Evolutionary conservation across 2,113 vertebrate species (phyloP), one percentile per base, ranked within the genome.

Genomic region (Lepus europaeus): DNA sequence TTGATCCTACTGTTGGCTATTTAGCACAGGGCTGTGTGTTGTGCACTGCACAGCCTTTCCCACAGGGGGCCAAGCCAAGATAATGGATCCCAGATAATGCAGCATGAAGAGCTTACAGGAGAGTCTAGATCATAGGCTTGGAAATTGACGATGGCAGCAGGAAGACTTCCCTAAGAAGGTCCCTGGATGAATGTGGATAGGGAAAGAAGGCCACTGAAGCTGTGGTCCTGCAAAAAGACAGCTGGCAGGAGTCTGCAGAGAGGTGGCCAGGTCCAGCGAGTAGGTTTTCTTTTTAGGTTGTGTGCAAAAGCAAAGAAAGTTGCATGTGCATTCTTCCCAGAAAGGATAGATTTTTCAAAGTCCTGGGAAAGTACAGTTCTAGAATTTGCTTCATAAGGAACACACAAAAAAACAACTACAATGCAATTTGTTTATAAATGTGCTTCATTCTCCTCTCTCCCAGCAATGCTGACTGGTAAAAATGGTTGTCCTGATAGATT

Each of bases 361-460:
- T 49, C 36, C 63, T 87, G 56, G 66, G 70, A 93, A 90, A 77
- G 56, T 61, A 25, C n/a, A 68, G 36, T 39, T 89, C 77, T 70
- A 70, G 31, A 66, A 76, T 80, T 45, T 80, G 64, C 20, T 85
- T 94, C 72, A 45, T 49, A 68, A 80, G 36, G 23, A 92, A 84
- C 29, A 78, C 9, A 39, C 6, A 13, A 69, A 16, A n/a, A 92
- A 56, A 73, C 14, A 16, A 82, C 36, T 45, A 45, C 9, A 53
- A 33, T 70, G 11, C 7, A 49, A 20, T 82, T 69, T 31, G 1
- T 49, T 80, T 74, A 79, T 53, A 89, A 74, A 87, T 39, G 31
- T 81, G 11, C 68, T 11, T 59, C 49, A 63, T 36, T 27, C 17
- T 33, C 6, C 14, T 79, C 49, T 31, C 8, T 17, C 72, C 68